Percentiles rank a stretch among this genome's conserved stretches.
These are phyloP conservation scores for Cyrtodaria siliqua DNA, from an alignment of 2,888 invertebrate genomes.

Conservation along the genomic window DNA sequence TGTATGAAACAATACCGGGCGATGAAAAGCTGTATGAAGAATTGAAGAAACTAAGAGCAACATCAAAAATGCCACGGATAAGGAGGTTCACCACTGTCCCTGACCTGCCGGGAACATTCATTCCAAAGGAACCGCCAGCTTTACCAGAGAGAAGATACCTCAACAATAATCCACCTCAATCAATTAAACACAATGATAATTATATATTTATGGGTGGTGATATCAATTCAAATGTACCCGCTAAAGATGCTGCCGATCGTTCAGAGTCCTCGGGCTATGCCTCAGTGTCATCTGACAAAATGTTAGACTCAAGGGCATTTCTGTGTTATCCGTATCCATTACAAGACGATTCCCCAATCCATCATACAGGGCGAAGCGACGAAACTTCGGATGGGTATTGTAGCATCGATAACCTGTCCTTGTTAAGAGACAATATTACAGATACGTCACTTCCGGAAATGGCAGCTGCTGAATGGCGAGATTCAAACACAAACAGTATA, in stretches of 20 bases:
- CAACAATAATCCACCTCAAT: constrained; percentile 22
- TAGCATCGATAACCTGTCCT: constrained; percentile 61
- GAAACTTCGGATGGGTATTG: constrained; percentile 65
- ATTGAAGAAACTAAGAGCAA: constrained; percentile 62
- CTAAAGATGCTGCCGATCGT: too few relatives aligned
- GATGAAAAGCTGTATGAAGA: constrained; percentile 71
- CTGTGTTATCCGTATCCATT: constrained; percentile 48
- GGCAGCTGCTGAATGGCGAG: constrained; percentile 29
- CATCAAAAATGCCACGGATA: constrained; percentile 58
- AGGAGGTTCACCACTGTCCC: constrained; percentile 67
- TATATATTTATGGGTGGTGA: constrained; percentile 63
- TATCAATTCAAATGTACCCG: constrained; percentile 60
- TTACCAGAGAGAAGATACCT: constrained; percentile 65
- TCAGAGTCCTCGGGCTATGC: constrained; percentile 35
- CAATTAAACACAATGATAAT: constrained; percentile 31
- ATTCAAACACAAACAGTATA: constrained; percentile 28
- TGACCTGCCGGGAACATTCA: constrained; percentile 68
- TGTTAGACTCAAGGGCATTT: constrained; percentile 27
- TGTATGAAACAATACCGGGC: constrained; percentile 74
- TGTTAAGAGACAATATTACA: constrained; percentile 34
- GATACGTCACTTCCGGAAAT: constrained; percentile 23
- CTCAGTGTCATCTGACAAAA: constrained; percentile 39
- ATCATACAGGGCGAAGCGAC: constrained; percentile 36
- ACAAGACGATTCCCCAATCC: constrained; percentile 6
- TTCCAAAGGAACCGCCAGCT: constrained; percentile 69